Conservation (phyloP, 2,888 invertebrate species). For the Dioctria linearis region DNA sequence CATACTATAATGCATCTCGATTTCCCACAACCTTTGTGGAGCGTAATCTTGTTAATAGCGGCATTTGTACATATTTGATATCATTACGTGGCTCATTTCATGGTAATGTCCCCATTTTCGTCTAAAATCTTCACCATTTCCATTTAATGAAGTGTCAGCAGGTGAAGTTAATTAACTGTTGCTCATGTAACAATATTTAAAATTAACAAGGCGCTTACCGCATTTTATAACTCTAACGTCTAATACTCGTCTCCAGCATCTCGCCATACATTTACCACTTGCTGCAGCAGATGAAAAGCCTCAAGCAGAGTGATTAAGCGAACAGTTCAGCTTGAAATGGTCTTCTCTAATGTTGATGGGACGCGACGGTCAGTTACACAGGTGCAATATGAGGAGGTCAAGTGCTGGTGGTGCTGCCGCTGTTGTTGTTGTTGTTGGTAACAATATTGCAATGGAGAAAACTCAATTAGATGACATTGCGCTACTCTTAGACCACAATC, state of each 20-base stretch:
- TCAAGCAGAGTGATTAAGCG: conserved; percentile 41
- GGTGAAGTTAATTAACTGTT: conserved; percentile 36
- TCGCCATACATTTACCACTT: not conserved
- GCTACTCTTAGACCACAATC: conserved; percentile 36
- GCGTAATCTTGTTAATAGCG: too few relatives aligned
- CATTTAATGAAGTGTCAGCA: conserved; percentile 42
- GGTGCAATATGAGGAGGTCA: conserved; percentile 47
- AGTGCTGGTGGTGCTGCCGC: not conserved
- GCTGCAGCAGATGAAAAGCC: conserved; percentile 16
- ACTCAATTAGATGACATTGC: conserved; percentile 41
- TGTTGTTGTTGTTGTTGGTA: conserved; percentile 2
- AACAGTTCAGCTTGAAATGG: conserved; percentile 9
- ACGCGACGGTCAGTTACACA: conserved; percentile 31
- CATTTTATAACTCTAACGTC: not conserved
- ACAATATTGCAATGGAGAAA: not conserved
- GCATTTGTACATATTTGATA: not conserved
- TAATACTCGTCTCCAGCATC: not conserved
- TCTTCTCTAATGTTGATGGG: not conserved
- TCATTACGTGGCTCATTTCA: conserved; percentile 18
- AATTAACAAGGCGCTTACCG: conserved; percentile 34
- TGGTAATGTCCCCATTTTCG: conserved; percentile 29
- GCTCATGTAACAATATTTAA: conserved; percentile 28
- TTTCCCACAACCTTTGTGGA: too few relatives aligned
- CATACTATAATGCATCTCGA: too few relatives aligned
- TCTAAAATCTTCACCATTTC: conserved; percentile 29